Evolutionary conservation across 2,113 vertebrate genomes (phyloP).

Genomic region (Vombatus ursinus): DNA sequence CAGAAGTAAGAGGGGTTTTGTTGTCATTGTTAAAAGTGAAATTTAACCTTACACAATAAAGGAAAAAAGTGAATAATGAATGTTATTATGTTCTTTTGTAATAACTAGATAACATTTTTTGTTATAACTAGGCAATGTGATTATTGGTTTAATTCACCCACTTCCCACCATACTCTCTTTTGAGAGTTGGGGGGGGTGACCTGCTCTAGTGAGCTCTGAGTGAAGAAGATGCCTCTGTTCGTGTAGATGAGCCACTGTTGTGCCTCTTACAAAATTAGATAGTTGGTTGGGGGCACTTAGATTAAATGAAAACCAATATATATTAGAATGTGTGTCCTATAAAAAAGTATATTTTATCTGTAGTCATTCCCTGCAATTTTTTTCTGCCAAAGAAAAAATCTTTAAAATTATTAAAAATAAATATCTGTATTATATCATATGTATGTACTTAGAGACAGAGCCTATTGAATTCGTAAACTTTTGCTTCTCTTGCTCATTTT

Average conservation of each 20-base stretch:
- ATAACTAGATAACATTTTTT: neutral
- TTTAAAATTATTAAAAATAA: neutral
- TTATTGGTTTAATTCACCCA: conserved; percentile 13
- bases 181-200: neutral
- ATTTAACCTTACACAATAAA: neutral
- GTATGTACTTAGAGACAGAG: no score
- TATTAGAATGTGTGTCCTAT: neutral
- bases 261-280: neutral
- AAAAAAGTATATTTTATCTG: neutral
- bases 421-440: neutral
- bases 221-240: neutral
- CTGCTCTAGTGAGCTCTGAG: neutral
- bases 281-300: neutral
- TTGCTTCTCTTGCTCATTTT: no score
- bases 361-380: neutral
- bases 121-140: neutral
- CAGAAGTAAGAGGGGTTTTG: neutral
- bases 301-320: neutral
- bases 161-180: neutral
- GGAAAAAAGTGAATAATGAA: neutral
- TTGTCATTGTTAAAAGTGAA: neutral
- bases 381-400: neutral
- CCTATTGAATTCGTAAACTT: no score
- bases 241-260: neutral
- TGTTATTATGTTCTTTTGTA: neutral